Percentiles rank a stretch among this genome's conserved stretches.
These are phyloP conservation scores for Melikaiella ostensackeni DNA, from an alignment of 2,888 invertebrate species.

Conservation along the genomic window DNA sequence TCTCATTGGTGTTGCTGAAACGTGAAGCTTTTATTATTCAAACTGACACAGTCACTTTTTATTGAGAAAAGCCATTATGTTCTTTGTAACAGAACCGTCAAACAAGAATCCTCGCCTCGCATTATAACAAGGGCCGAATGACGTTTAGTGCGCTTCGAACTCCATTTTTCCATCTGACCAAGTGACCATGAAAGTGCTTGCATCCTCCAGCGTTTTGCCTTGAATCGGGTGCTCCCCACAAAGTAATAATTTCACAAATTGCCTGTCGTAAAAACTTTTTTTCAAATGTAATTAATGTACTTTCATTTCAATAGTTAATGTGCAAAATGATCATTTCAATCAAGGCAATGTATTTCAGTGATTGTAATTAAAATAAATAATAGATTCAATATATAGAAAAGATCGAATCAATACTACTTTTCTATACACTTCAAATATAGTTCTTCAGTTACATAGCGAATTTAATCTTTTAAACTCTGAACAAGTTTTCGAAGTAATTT, in stretches of 20 bases:
- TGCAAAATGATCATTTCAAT: not conserved
- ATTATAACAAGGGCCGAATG: constrained; percentile 50
- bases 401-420: not conserved
- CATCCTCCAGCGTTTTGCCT: constrained; percentile 16
- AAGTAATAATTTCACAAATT: constrained; percentile 26
- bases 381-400: not conserved
- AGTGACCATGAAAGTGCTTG: not conserved
- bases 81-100: constrained; percentile 34
- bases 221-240: not conserved
- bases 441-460: not conserved
- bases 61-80: constrained; percentile 51
- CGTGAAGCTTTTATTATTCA: constrained; percentile 40
- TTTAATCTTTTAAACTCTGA: not conserved
- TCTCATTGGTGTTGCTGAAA: not conserved
- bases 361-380: not conserved
- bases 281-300: not conserved
- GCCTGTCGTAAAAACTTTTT: not conserved
- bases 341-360: not conserved
- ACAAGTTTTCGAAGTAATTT: no score
- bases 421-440: not conserved
- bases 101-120: constrained; percentile 31
- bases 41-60: constrained; percentile 57
- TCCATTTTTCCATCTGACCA: constrained; percentile 6
- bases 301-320: not conserved
- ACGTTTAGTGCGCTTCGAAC: constrained; percentile 51